Evolutionary conservation across 2,888 invertebrate species (phyloP), one percentile per base, ranked within the genome.

Genomic region (Plebejus anna): DNA sequence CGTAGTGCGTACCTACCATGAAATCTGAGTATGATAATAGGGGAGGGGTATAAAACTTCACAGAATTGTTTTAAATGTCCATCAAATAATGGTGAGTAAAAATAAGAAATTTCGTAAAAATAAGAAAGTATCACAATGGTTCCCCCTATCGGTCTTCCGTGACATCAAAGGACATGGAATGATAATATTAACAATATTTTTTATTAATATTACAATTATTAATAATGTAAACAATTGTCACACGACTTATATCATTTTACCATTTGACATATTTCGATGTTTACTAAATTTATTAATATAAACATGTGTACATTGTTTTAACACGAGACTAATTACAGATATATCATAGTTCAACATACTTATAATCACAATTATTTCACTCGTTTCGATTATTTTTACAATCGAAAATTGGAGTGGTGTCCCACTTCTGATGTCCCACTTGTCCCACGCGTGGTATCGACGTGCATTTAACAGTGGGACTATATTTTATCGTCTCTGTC

Each of bases 91-190:
- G 3, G 22, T 59, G 22, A 9, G 32, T 66, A 32, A 32, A 61
- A 22, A 22, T 22, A 22, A 22, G 22, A 22, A 4, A 9, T 9
- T 28, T 28, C 11, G 22, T 61, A 3, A 11, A 61, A 61, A 22
- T 28, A 4, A 61, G 2, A 22, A 28, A 28, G 2, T 61, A 22
- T 16, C 51, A 28, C 28, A 73, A 73, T 36, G 32, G 55, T 73
- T 73, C 73, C 71, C 38, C 71, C 73, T 73, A 55, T 51, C 47
- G 73, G 73, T 73, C 73, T 73, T 73, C 73, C 73, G 73, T 71
- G 71, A 42, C 71, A n/a, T 42, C 22, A 22, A 71, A 42, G 42
- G 13, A 66, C 32, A 42, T 71, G 71, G 38, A 22, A 73, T 28
- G 28, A 13, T 47, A 42, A 71, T 28, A 3, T 11, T 55, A 32